Evolutionary conservation across 2,888 invertebrate genomes (phyloP).

Genomic region (Agriopis marginaria): DNA sequence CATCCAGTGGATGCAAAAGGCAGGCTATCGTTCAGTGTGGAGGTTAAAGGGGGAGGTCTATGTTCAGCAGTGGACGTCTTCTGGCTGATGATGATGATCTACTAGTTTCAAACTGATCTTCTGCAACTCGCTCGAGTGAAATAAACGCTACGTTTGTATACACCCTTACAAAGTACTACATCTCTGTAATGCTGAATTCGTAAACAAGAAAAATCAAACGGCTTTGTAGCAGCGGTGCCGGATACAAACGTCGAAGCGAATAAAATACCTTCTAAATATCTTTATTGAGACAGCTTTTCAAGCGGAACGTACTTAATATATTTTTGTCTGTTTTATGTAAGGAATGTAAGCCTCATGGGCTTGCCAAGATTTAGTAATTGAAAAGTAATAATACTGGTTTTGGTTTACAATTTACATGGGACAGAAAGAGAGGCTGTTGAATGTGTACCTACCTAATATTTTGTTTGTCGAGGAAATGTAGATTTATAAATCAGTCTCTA

Average conservation of each 20-base stretch:
- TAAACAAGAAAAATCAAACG: constrained; percentile 50
- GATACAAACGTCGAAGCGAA: constrained; percentile 45
- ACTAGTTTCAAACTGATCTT: neutral
- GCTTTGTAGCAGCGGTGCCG: constrained; percentile 37
- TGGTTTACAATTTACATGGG: neutral
- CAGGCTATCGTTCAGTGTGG: no score
- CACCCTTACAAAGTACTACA: constrained; percentile 31
- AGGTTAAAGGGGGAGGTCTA: no score
- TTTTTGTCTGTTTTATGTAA: constrained; percentile 17
- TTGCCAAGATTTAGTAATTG: constrained; percentile 21
- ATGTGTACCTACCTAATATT: neutral
- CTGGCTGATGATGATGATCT: no score
- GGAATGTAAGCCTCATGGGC: constrained; percentile 12
- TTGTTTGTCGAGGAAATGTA: neutral
- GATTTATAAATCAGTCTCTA: no score
- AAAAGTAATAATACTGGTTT: constrained; percentile 4
- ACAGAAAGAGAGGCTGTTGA: neutral
- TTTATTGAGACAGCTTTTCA: constrained; percentile 28
- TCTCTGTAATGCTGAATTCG: constrained; percentile 47
- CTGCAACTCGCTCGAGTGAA: neutral
- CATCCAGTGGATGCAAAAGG: no score
- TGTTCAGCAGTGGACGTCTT: no score
- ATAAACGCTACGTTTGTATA: constrained; percentile 22
- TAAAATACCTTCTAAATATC: constrained; percentile 42
- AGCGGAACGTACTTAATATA: constrained; percentile 16